A percentile compares a stretch with the other conserved stretches of the same genome.
These are phyloP conservation scores for Deroptyus accipitrinus DNA, from an alignment of 2,113 vertebrate genomes.

Conservation along the genomic window DNA sequence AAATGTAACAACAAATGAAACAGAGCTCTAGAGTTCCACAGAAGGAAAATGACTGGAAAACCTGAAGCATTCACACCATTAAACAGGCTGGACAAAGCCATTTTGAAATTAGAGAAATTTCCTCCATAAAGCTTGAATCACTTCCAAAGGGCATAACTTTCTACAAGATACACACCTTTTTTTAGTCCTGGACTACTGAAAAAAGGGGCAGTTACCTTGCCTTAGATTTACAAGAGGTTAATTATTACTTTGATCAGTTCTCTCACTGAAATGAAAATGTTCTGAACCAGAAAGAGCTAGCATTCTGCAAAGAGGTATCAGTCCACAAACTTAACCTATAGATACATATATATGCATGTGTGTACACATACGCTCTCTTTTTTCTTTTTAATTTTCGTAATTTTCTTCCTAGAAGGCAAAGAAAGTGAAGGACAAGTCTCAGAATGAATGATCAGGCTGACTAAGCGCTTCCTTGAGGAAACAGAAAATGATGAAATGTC, in stretches of 20 bases:
- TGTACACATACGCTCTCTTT: not conserved
- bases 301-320: not conserved
- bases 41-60: not conserved
- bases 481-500: conserved; percentile 24
- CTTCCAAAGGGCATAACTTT: not conserved
- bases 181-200: not conserved
- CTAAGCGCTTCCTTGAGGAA: conserved; percentile 31
- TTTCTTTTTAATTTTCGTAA: not conserved
- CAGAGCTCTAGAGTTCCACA: not conserved
- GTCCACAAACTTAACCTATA: not conserved
- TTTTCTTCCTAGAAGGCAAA: conserved; percentile 46
- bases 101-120: not conserved
- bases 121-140: not conserved
- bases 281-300: not conserved
- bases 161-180: not conserved
- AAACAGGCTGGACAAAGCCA: not conserved
- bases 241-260: not conserved
- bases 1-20: not conserved
- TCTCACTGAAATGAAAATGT: not conserved
- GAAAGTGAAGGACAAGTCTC: not conserved
- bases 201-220: not conserved
- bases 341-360: not conserved
- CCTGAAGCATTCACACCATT: not conserved
- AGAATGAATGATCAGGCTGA: conserved; percentile 20
- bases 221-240: not conserved